Evolutionary conservation across 2,797 vertebrate species (phyloP).

Genomic region (Macrochelys suwanniensis): DNA sequence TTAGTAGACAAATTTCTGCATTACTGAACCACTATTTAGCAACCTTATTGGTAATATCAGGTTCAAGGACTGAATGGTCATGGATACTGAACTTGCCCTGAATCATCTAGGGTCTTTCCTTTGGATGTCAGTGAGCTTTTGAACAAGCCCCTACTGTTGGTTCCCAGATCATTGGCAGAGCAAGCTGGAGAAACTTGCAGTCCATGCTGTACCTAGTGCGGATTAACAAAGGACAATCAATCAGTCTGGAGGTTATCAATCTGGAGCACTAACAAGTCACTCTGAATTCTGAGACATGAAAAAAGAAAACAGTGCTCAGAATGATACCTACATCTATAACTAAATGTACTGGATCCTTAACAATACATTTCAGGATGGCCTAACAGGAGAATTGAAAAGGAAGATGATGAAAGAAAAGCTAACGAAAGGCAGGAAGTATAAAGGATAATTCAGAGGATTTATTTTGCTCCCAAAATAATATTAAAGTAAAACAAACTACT

Average conservation of each 20-base stretch:
- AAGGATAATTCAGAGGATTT: neutral
- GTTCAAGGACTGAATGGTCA: neutral
- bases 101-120: neutral
- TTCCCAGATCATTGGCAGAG: rapidly evolving
- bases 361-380: neutral
- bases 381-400: neutral
- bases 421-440: neutral
- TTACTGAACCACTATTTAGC: neutral
- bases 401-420: neutral
- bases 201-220: rapidly evolving
- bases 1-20: neutral
- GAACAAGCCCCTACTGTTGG: neutral
- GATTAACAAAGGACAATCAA: neutral
- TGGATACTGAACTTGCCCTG: neutral
- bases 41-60: neutral
- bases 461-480: neutral
- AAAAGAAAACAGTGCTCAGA: neutral
- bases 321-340: neutral
- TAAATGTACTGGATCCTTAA: neutral
- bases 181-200: rapidly evolving
- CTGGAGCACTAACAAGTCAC: neutral
- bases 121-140: neutral
- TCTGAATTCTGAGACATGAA: neutral
- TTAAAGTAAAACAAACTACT: neutral
- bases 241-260: neutral